Evolutionary conservation across 1,140 invertebrate genomes (phyloP), one percentile per base, ranked within the genome.

Genomic region (Vanessa atalanta): DNA sequence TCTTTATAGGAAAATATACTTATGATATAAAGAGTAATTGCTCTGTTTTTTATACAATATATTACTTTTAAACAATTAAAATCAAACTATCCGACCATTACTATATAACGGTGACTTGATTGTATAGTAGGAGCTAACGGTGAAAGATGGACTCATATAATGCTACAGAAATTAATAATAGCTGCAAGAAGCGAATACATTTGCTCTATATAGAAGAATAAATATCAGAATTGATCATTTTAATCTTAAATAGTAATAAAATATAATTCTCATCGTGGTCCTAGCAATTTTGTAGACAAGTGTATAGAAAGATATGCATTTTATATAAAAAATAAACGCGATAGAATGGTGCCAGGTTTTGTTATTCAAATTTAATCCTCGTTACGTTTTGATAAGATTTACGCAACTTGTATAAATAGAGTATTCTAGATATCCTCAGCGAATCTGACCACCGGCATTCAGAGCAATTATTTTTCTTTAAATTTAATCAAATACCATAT

Each of bases 391-490:
- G 16, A 65, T 65, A 47, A 47, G 23, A 71, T 23, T 26, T 2
- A 57, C 53, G 53, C 53, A 23, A 16, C 9, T n/a, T 3, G 16
- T 57, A 57, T 57, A 57, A 57, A 57, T 47, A 68, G 65, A 68
- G 57, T 68, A 73, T 53, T 47, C 16, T 23, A 57, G 53, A 57
- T 26, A 57, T 57, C 47, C 16, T 70, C 43, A 75, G 73, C 74
- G 73, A 78, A 79, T 77, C 75, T 81, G 88, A 89, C 89, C 88
- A 88, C 88, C 89, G 88, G 88, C 79, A 77, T 75, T 77, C 83
- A 87, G 81, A 87, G 86, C 82, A 83, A 85, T 83, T 68, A 77
- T 57, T 64, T 75, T 75, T 76, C 37, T 43, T 43, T 79, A 72
- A 76, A 71, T 82, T 77, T 79, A 69, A 73, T 78, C 75, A 72